Percentiles rank a stretch among this genome's conserved stretches.
Evolutionary conservation across 2,888 invertebrate genomes (phyloP).

Genomic region (Leptodirus hochenwartii): DNA sequence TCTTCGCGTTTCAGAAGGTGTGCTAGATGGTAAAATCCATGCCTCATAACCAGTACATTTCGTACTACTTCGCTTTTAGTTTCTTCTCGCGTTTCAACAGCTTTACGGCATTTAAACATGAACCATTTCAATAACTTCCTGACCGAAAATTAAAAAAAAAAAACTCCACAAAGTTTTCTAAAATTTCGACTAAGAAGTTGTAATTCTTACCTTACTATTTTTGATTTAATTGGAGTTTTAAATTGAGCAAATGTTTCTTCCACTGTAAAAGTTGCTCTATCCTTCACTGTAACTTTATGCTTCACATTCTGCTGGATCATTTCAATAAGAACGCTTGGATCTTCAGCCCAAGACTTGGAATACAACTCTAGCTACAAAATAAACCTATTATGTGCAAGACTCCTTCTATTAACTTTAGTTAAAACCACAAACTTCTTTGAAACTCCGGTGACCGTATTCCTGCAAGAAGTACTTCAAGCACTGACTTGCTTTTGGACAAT

Average conservation of each 20-base stretch:
- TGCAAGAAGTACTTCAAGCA: constrained; percentile 40
- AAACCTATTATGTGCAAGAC: too few species aligned
- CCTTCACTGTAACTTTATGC: constrained; percentile 16
- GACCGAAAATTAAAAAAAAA: too few species aligned
- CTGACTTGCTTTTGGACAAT: constrained; percentile 28
- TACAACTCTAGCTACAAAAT: constrained; percentile 43
- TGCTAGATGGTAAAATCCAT: constrained; percentile 38
- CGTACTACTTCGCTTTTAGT: constrained; percentile 42
- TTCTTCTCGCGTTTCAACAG: constrained; percentile 44
- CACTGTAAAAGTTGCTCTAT: constrained; percentile 19
- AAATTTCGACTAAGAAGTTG: too few species aligned
- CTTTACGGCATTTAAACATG: constrained; percentile 38
- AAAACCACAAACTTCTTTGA: constrained; percentile 36
- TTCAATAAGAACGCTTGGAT: constrained; percentile 39
- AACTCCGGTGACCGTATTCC: constrained; percentile 50
- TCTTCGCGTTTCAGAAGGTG: constrained; percentile 39
- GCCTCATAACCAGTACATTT: constrained; percentile 37
- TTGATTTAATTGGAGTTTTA: constrained; percentile 32
- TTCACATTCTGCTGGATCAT: constrained; percentile 37
- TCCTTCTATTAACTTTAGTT: neutral
- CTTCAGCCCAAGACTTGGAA: constrained; percentile 45
- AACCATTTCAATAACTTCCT: constrained; percentile 40
- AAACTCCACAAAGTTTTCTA: too few species aligned
- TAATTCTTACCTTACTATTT: too few species aligned
- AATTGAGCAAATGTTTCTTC: constrained; percentile 32